Percentiles rank a stretch among this genome's conserved stretches.
Evolutionary conservation across 2,797 vertebrate species (phyloP).

Genomic region (Diglossa cyanea): DNA sequence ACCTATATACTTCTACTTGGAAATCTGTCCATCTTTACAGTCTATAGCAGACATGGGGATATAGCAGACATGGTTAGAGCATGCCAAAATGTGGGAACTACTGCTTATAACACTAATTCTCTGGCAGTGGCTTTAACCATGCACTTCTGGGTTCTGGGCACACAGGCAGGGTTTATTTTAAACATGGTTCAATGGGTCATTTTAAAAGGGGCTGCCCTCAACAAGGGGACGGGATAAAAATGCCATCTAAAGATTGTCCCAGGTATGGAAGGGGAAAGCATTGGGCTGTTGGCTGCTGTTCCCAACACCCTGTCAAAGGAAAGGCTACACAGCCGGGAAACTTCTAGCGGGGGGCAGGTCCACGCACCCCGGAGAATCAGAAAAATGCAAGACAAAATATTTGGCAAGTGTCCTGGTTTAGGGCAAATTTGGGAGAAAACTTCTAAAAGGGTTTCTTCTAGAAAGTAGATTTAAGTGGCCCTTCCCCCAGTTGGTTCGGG

Average conservation of each 20-base stretch:
- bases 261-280: neutral
- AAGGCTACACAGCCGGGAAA: neutral
- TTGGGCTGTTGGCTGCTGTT: neutral
- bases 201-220: neutral
- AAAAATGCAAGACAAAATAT: neutral
- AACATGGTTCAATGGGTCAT: neutral
- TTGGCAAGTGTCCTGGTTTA: neutral
- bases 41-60: neutral
- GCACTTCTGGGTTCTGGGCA: neutral
- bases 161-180: too few species aligned
- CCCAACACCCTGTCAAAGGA: neutral
- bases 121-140: neutral
- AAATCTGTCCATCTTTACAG: neutral
- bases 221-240: neutral
- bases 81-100: neutral
- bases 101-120: neutral
- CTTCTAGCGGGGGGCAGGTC: neutral
- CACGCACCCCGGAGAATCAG: fast-evolving
- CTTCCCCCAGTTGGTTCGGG: neutral
- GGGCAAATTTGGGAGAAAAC: neutral
- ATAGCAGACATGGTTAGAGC: neutral
- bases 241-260: neutral
- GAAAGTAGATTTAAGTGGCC: neutral
- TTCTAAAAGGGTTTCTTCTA: neutral
- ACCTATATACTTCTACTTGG: neutral